These are phyloP conservation scores for Busseola fusca DNA, from an alignment of 2,888 invertebrate species.

Conservation along the genomic window DNA sequence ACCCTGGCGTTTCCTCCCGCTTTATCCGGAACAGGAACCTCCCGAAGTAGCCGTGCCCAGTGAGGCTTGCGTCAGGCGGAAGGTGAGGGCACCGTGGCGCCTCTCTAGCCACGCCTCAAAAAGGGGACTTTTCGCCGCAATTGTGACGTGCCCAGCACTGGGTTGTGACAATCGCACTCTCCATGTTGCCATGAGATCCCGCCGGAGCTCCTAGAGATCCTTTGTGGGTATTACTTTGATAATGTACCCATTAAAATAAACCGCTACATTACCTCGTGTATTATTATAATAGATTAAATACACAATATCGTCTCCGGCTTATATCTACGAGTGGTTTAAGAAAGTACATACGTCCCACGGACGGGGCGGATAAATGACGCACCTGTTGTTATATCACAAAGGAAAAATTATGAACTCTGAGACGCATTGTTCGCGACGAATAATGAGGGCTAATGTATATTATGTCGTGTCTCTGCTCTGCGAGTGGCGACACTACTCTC, in stretches of 20 bases:
- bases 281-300: slow-evolving; percentile 36
- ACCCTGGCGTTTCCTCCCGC: no score
- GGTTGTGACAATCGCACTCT: no score
- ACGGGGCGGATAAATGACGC: slow-evolving; percentile 41
- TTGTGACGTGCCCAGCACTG: no score
- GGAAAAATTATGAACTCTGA: slow-evolving; percentile 55
- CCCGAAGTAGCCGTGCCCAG: no score
- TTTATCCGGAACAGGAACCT: no score
- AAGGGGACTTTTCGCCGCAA: no score
- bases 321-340: slow-evolving; percentile 48
- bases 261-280: slow-evolving; percentile 34
- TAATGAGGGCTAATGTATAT: slow-evolving; percentile 60
- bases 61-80: no score
- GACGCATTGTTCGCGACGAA: slow-evolving; percentile 53
- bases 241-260: slow-evolving; percentile 37
- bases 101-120: no score
- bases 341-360: slow-evolving; percentile 46
- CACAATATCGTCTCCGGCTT: slow-evolving; percentile 39
- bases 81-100: no score
- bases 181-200: no score
- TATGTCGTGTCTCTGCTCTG: slow-evolving; percentile 25
- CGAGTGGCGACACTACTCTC: neutral
- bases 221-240: slow-evolving; percentile 16
- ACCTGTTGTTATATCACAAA: slow-evolving; percentile 55
- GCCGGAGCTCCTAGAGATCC: no score